These are phyloP conservation scores for Cryptotermes secundus DNA, from an alignment of 1,140 invertebrate species.

Conservation along the genomic window DNA sequence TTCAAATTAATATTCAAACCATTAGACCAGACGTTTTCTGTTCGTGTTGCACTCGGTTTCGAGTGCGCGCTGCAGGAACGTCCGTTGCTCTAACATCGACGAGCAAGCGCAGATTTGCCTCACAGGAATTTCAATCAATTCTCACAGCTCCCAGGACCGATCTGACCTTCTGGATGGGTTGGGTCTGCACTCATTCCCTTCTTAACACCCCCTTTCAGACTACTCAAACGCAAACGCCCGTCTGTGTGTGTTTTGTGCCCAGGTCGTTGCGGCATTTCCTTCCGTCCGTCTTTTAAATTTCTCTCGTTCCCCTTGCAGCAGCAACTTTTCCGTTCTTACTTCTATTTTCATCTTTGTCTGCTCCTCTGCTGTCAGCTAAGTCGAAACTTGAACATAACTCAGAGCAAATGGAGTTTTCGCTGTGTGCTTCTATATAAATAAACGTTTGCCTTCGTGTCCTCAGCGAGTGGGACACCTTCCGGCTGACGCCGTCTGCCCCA, in stretches of 20 bases:
- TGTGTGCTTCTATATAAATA: background rate
- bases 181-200: too few relatives aligned
- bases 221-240: background rate
- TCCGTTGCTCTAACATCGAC: background rate
- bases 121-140: slow-evolving; percentile 17
- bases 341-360: background rate
- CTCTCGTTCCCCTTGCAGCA: background rate
- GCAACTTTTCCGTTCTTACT: background rate
- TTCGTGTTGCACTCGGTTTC: too few relatives aligned
- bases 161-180: too few relatives aligned
- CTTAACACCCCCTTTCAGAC: background rate
- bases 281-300: background rate
- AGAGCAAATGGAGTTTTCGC: background rate
- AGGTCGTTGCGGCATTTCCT: background rate
- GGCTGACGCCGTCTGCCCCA: background rate
- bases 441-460: background rate
- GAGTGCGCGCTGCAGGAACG: background rate
- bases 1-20: too few relatives aligned
- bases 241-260: background rate
- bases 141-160: background rate
- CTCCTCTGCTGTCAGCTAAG: background rate
- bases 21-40: too few relatives aligned
- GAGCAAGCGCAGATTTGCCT: background rate
- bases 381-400: slow-evolving; percentile 1
- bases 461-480: background rate